phyloP scores from a whole-genome alignment of 2,113 vertebrate species.

The Nothobranchius kuhntae region DNA sequence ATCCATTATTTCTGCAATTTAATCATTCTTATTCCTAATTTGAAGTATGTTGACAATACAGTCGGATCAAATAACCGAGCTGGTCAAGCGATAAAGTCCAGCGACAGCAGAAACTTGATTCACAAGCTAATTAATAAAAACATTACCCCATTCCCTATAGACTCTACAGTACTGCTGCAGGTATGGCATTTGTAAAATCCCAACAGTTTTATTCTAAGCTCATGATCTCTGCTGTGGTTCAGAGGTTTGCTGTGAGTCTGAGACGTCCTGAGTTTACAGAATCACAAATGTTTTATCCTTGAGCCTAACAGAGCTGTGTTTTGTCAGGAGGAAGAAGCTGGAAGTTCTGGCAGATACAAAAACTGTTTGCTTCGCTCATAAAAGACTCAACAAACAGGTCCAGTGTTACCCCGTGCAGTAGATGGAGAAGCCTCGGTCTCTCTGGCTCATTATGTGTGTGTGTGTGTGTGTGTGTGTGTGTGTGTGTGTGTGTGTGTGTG shows the following conservation, averaged over 20 bases:
- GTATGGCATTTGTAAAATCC: no score
- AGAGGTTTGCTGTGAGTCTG: neutral
- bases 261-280: conserved; percentile 55
- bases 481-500: no score
- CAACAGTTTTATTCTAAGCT: no score
- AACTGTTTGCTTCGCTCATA: conserved; percentile 40
- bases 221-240: conserved; percentile 17
- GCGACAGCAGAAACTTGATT: no score
- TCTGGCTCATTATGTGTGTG: neutral
- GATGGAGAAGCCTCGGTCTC: neutral
- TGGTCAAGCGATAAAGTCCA: no score
- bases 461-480: neutral
- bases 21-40: no score
- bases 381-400: conserved; percentile 35
- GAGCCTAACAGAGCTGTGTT: conserved; percentile 57
- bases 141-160: no score
- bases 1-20: no score
- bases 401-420: neutral
- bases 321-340: conserved; percentile 34
- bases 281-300: conserved; percentile 61
- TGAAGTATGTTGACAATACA: no score
- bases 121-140: no score
- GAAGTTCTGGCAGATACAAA: conserved; percentile 10
- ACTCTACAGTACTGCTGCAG: no score
- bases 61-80: no score